Evolutionary conservation across 2,113 vertebrate genomes (phyloP).

Genomic region (Danionella cerebrum): DNA sequence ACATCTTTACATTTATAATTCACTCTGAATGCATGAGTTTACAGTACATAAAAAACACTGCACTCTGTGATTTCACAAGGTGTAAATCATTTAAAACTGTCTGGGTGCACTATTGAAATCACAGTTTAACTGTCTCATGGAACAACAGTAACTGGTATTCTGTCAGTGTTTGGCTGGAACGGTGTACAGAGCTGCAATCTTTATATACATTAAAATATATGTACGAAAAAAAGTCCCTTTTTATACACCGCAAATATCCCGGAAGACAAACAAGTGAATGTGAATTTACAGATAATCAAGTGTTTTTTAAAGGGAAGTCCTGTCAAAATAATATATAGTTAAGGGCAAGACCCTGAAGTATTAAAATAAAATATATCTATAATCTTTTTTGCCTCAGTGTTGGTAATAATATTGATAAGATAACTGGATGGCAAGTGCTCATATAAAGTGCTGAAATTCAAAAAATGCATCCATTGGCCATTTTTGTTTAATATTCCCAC

Average conservation of each 20-base stretch:
- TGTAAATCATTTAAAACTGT: background rate
- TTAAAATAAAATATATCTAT: constrained; percentile 55
- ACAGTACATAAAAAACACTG: constrained; percentile 24
- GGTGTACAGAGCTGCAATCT: background rate
- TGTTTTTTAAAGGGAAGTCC: constrained; percentile 28
- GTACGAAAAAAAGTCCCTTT: background rate
- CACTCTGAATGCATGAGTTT: constrained; percentile 34
- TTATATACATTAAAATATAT: background rate
- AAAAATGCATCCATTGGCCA: constrained; percentile 12
- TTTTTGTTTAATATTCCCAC: background rate
- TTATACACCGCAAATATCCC: constrained; percentile 5
- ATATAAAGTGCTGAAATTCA: constrained; percentile 63
- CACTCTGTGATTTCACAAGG: constrained; percentile 1
- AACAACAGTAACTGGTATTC: constrained; percentile 1
- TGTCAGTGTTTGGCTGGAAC: background rate
- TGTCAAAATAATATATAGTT: constrained; percentile 39
- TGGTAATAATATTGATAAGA: constrained; percentile 48
- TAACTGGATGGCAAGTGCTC: constrained; percentile 43
- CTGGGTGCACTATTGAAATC: background rate
- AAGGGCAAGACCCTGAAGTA: constrained; percentile 44
- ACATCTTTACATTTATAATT: constrained; percentile 36
- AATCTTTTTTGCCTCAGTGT: constrained; percentile 47
- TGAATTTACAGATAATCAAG: constrained; percentile 20
- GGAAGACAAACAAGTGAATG: constrained; percentile 33
- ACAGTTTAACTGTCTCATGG: background rate